phyloP scores from a whole-genome alignment of 35 echinoderm and acorn worm genomes.

The Chiridota heheva region DNA sequence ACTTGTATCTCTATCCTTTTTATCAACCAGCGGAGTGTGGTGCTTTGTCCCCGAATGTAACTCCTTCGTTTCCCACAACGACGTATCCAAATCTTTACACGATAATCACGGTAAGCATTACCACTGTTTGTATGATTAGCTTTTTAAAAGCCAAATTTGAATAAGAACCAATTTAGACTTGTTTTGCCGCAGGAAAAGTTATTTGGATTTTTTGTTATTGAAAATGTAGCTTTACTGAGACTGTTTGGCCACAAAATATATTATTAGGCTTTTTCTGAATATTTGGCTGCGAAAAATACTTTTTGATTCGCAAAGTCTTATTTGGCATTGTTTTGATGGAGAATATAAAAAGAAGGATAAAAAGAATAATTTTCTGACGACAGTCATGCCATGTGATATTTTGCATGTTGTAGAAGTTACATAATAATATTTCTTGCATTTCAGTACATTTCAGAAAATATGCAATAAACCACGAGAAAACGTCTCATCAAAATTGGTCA shows the following conservation, averaged over 20 bases:
- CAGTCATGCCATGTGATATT: too few relatives aligned
- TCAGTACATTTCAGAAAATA: too few relatives aligned
- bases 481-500: too few relatives aligned
- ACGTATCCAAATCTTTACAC: slow-evolving; percentile 47
- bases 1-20: background rate
- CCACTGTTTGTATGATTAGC: background rate
- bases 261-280: background rate
- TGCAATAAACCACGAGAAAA: too few relatives aligned
- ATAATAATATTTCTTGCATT: too few relatives aligned
- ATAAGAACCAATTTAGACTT: background rate
- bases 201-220: background rate
- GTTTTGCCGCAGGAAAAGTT: background rate
- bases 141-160: background rate
- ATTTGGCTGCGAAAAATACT: background rate
- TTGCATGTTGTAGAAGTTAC: too few relatives aligned
- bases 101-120: slow-evolving; percentile 20
- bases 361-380: too few relatives aligned
- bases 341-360: too few relatives aligned
- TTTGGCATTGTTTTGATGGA: too few relatives aligned
- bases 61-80: slow-evolving; percentile 31
- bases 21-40: slow-evolving; percentile 26
- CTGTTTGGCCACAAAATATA: background rate
- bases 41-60: slow-evolving; percentile 16
- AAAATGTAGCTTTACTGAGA: background rate
- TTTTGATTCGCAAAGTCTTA: too few relatives aligned